Conservation (phyloP, 37 sponge, comb jelly and placozoan species). For the Corticium candelabrum region DNA sequence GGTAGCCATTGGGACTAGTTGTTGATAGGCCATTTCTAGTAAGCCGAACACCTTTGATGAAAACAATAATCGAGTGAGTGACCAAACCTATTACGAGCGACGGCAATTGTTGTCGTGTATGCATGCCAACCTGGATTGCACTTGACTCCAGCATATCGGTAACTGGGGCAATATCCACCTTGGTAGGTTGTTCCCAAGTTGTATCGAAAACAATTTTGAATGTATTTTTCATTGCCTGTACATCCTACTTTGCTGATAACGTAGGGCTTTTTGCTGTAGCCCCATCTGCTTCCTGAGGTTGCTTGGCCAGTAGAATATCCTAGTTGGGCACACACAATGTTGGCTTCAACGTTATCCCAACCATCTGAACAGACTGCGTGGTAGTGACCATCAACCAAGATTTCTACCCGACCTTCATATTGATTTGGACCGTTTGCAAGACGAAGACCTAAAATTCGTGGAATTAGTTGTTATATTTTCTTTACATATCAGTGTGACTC, state of each 20-base stretch:
- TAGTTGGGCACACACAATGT: neutral
- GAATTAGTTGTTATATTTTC: too few species aligned
- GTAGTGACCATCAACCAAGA: neutral
- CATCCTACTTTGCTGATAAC: neutral
- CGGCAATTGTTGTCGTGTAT: neutral
- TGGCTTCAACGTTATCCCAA: neutral
- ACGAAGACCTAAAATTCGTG: too few species aligned
- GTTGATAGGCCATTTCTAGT: neutral
- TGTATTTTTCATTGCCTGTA: neutral
- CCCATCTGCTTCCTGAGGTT: neutral
- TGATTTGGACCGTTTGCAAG: too few species aligned
- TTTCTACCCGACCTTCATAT: neutral
- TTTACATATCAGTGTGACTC: too few species aligned
- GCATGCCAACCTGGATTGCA: neutral
- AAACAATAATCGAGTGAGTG: too few species aligned
- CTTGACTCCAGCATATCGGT: neutral
- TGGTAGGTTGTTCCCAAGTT: neutral
- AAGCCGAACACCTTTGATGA: neutral
- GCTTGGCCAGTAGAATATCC: neutral
- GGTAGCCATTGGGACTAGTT: too few species aligned
- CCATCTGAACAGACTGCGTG: neutral
- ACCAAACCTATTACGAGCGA: neutral
- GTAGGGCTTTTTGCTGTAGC: neutral
- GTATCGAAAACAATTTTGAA: neutral
- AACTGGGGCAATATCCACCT: neutral